phyloP scores from a whole-genome alignment of 2,797 vertebrate genomes.

The Macropodus opercularis region DNA sequence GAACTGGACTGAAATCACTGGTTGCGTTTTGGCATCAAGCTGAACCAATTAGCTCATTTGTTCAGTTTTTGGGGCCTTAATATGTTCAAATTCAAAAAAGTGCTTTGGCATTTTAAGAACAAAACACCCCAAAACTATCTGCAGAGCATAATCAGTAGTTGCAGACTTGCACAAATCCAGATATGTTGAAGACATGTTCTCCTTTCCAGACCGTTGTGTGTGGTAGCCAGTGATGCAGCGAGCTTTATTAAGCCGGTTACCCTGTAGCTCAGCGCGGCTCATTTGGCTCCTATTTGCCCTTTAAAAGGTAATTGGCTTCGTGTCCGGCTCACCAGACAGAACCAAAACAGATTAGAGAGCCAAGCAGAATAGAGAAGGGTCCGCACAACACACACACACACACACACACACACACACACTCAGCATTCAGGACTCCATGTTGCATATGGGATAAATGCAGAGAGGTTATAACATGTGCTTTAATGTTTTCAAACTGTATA shows the following conservation, averaged over 20 bases:
- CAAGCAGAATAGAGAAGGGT: conserved; percentile 53
- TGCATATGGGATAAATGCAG: too few species aligned
- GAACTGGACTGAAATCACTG: neutral
- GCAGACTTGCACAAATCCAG: neutral
- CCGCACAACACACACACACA: conserved; percentile 40
- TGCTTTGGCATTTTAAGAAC: neutral
- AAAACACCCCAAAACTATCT: neutral
- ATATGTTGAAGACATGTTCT: neutral
- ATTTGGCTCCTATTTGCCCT: conserved; percentile 79
- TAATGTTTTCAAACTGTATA: too few species aligned
- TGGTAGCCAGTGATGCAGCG: conserved; percentile 58
- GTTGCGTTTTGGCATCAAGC: neutral
- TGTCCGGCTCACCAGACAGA: conserved; percentile 80
- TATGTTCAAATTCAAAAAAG: too few species aligned
- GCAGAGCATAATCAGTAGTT: neutral
- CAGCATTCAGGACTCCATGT: too few species aligned
- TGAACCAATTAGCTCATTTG: too few species aligned
- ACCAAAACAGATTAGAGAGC: conserved; percentile 81
- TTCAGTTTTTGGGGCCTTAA: too few species aligned
- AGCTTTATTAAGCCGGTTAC: conserved; percentile 69
- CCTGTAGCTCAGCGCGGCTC: conserved; percentile 62
- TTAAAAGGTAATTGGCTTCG: conserved; percentile 83
- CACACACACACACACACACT: conserved; percentile 15
- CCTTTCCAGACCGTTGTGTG: conserved; percentile 23
- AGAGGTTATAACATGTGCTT: too few species aligned